Conservation (phyloP, 2,797 vertebrate genomes). For the Myripristis murdjan region DNA sequence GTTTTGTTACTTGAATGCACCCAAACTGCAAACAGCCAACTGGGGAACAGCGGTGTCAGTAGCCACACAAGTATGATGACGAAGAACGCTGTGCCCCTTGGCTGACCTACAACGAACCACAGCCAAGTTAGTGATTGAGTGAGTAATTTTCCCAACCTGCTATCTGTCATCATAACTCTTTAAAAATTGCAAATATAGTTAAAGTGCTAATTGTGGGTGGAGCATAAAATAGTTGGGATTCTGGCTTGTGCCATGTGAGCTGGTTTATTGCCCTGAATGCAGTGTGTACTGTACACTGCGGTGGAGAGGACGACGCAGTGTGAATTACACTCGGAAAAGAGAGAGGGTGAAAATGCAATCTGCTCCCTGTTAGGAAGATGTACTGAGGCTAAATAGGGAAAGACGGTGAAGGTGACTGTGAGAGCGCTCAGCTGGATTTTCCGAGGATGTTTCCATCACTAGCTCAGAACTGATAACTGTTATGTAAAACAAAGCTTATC, state of each 20-base stretch:
- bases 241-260: background rate
- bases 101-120: too few relatives aligned
- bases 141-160: too few relatives aligned
- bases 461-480: slow-evolving; percentile 49
- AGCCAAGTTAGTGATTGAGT: too few relatives aligned
- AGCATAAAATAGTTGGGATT: background rate
- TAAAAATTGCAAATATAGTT: too few relatives aligned
- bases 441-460: slow-evolving; percentile 18
- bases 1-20: background rate
- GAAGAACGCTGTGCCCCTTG: too few relatives aligned
- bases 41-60: background rate
- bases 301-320: background rate
- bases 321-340: background rate
- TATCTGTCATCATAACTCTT: too few relatives aligned
- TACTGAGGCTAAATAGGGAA: slow-evolving; percentile 32
- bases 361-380: slow-evolving; percentile 26
- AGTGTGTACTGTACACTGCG: background rate
- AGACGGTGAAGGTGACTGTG: slow-evolving; percentile 45
- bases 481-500: slow-evolving; percentile 61
- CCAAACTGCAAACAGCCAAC: background rate
- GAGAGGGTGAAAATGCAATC: slow-evolving; percentile 14
- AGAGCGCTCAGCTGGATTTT: slow-evolving; percentile 4
- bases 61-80: background rate
- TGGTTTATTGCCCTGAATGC: background rate
- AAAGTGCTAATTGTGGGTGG: background rate